These are phyloP conservation scores for Lacerta bilineata DNA, from an alignment of 2,797 vertebrate genomes.

Conservation along the genomic window DNA sequence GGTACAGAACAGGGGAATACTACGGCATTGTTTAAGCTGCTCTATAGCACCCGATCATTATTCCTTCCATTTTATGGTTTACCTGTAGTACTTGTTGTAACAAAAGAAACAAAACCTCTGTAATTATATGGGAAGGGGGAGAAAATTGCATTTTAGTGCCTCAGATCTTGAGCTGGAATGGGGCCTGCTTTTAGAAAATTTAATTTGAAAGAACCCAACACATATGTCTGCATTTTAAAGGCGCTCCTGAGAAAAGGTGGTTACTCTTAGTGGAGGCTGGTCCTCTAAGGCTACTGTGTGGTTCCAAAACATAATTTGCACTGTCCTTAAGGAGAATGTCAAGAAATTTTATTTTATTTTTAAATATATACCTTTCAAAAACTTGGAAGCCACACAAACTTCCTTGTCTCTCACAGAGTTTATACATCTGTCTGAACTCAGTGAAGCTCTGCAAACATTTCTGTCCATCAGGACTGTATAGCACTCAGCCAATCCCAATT, in stretches of 20 bases:
- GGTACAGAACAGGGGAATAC: constrained; percentile 9
- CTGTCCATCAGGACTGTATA: too few species aligned
- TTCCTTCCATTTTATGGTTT: constrained; percentile 67
- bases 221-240: constrained; percentile 69
- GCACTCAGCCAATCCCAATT: too few species aligned
- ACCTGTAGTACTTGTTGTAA: constrained; percentile 73
- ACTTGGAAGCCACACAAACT: too few species aligned
- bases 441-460: too few species aligned
- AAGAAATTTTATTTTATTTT: neutral
- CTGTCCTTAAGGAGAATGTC: too few species aligned
- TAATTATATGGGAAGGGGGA: constrained; percentile 70
- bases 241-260: constrained; percentile 66
- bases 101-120: constrained; percentile 66
- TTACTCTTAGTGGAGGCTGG: constrained; percentile 40
- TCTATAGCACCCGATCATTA: constrained; percentile 52
- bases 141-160: constrained; percentile 59
- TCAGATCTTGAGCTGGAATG: constrained; percentile 72
- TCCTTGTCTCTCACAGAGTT: too few species aligned
- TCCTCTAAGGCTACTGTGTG: too few species aligned
- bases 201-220: constrained; percentile 68
- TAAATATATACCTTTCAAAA: neutral
- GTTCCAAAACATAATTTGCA: too few species aligned
- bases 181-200: constrained; percentile 69
- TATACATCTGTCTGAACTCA: too few species aligned
- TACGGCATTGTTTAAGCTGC: constrained; percentile 29